These are phyloP conservation scores for Scaptomyza tumidula DNA, from an alignment of 2,888 invertebrate species.

Conservation along the genomic window DNA sequence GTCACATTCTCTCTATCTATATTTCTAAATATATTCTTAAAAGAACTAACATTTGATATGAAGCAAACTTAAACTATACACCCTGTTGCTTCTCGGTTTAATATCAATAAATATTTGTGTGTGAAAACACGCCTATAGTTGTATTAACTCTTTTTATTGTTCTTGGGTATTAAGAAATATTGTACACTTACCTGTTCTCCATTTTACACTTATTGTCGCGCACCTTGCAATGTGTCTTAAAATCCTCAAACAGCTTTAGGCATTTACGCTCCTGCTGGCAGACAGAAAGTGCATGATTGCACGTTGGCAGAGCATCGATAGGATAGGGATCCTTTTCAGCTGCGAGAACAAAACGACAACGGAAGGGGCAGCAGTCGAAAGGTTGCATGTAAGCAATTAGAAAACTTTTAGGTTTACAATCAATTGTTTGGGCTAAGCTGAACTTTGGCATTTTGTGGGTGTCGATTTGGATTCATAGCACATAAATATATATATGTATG, in stretches of 20 bases:
- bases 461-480: neutral
- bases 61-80: too few species aligned
- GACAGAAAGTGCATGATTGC: constrained; percentile 94
- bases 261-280: constrained; percentile 93
- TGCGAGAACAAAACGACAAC: constrained; percentile 34
- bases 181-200: constrained; percentile 91
- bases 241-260: constrained; percentile 92
- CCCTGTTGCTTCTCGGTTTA: too few species aligned
- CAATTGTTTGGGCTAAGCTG: neutral
- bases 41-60: too few species aligned
- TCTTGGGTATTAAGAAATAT: neutral
- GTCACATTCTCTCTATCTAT: too few species aligned
- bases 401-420: neutral
- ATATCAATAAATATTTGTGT: too few species aligned
- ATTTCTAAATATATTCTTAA: too few species aligned
- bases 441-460: neutral
- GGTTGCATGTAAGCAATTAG: constrained; percentile 1
- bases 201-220: constrained; percentile 94
- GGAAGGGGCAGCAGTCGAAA: neutral
- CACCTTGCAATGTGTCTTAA: constrained; percentile 94
- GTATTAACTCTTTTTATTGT: too few species aligned
- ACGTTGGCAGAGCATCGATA: constrained; percentile 94
- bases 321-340: constrained; percentile 94
- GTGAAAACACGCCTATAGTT: too few species aligned
- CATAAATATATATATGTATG: constrained; percentile 1